A percentile compares a stretch with the other conserved stretches of the same genome.
Evolutionary conservation across 2,113 vertebrate genomes (phyloP).

Genomic region (Nicator chloris): DNA sequence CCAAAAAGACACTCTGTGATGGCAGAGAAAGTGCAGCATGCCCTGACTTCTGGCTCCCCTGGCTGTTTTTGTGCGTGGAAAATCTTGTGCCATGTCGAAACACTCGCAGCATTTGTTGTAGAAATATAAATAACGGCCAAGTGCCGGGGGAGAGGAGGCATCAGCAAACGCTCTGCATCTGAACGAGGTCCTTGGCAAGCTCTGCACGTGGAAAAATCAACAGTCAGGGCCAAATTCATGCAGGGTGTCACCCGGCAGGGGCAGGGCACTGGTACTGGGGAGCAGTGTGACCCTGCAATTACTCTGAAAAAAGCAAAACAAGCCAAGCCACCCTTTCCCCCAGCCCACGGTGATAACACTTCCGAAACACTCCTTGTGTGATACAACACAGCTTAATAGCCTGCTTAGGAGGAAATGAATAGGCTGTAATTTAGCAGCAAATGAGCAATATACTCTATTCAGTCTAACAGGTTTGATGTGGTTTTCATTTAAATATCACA

Average conservation of each 20-base stretch:
- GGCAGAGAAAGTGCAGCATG: background rate
- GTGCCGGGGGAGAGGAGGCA: slow-evolving; percentile 2
- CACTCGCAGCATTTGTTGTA: background rate
- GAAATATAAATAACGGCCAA: background rate
- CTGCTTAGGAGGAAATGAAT: slow-evolving; percentile 39
- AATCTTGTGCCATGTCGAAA: background rate
- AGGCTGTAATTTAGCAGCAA: slow-evolving; percentile 32
- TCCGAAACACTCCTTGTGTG: slow-evolving; percentile 11
- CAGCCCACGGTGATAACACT: background rate
- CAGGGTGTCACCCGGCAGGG: slow-evolving; percentile 1
- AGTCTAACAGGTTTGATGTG: slow-evolving; percentile 28
- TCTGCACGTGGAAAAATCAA: slow-evolving; percentile 49
- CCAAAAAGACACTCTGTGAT: background rate
- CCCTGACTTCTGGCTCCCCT: background rate
- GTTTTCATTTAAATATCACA: slow-evolving; percentile 31
- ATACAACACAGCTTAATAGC: slow-evolving; percentile 5
- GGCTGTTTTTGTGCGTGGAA: background rate
- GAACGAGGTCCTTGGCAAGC: slow-evolving; percentile 15
- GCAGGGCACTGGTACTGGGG: background rate
- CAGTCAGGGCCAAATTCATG: background rate
- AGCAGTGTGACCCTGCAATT: slow-evolving; percentile 40
- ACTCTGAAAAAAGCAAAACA: background rate
- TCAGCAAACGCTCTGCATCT: background rate
- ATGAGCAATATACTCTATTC: slow-evolving; percentile 18
- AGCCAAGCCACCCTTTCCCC: slow-evolving; percentile 4